Evolutionary conservation across 2,888 invertebrate species (phyloP).

Genomic region (Sylvicola cinctus): DNA sequence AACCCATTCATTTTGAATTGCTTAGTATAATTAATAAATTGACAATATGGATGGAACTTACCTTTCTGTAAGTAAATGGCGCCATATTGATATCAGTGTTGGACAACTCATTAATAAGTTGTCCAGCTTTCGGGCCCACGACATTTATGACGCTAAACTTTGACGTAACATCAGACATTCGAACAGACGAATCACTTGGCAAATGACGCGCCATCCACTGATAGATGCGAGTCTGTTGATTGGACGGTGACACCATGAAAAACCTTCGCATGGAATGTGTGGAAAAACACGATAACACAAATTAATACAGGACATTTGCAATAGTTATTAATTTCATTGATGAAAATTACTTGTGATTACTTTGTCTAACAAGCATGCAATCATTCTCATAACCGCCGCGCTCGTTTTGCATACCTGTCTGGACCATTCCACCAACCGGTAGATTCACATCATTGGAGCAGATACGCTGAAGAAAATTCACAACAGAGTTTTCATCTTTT

Average conservation of each 20-base stretch:
- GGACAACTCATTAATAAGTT: constrained; percentile 39
- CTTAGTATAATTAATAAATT: too few species aligned
- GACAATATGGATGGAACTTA: too few species aligned
- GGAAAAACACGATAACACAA: constrained; percentile 2
- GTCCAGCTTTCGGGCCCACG: constrained; percentile 45
- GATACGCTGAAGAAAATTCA: constrained; percentile 38
- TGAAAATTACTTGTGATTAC: constrained; percentile 29
- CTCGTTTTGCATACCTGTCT: constrained; percentile 51
- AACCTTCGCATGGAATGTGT: constrained; percentile 32
- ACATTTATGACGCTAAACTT: constrained; percentile 53
- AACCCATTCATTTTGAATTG: too few species aligned
- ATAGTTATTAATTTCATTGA: too few species aligned
- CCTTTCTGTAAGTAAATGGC: constrained; percentile 41
- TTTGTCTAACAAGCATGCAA: constrained; percentile 42
- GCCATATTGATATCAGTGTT: constrained; percentile 37
- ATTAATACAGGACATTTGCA: too few species aligned
- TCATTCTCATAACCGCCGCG: constrained; percentile 52
- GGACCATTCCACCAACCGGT: constrained; percentile 39
- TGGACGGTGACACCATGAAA: constrained; percentile 60
- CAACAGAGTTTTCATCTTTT: constrained; percentile 30
- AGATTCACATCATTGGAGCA: constrained; percentile 47
- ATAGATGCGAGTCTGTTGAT: constrained; percentile 49
- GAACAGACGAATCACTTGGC: constrained; percentile 35
- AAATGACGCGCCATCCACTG: constrained; percentile 47
- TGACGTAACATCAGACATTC: constrained; percentile 44